Conservation (phyloP, 23 tunicate species). For the Halocynthia roretzi region DNA sequence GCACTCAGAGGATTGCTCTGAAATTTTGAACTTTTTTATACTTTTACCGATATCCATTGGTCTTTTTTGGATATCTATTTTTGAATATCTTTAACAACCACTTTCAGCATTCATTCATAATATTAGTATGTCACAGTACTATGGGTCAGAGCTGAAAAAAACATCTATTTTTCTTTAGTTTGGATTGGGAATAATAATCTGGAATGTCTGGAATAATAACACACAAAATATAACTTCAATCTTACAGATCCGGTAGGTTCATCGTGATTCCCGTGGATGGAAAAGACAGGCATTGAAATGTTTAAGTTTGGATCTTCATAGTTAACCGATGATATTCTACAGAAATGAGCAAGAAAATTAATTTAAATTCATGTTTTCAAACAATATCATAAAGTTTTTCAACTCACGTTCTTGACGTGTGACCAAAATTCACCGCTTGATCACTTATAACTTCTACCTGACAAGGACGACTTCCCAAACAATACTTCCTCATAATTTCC, state of each 20-base stretch:
- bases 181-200: too few relatives aligned
- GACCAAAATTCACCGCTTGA: constrained; percentile 83
- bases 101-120: constrained; percentile 5
- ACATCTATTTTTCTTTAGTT: too few relatives aligned
- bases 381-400: background rate
- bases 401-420: constrained; percentile 77
- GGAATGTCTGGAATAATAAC: background rate
- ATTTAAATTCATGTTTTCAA: background rate
- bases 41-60: too few relatives aligned
- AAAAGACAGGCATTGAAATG: constrained; percentile 80
- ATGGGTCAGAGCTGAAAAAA: too few relatives aligned
- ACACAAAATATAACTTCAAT: background rate
- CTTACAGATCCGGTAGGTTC: constrained; percentile 75
- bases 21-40: background rate
- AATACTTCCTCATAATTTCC: constrained; percentile 77
- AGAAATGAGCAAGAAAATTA: background rate
- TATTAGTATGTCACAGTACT: too few relatives aligned
- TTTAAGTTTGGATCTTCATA: constrained; percentile 90
- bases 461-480: constrained; percentile 79
- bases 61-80: background rate
- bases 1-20: constrained; percentile 72
- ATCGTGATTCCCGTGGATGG: constrained; percentile 99
- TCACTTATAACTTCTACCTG: constrained; percentile 86
- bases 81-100: background rate
- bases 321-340: constrained; percentile 67